phyloP scores from a whole-genome alignment of 2,113 vertebrate species.

The Kobus ellipsiprymnus region DNA sequence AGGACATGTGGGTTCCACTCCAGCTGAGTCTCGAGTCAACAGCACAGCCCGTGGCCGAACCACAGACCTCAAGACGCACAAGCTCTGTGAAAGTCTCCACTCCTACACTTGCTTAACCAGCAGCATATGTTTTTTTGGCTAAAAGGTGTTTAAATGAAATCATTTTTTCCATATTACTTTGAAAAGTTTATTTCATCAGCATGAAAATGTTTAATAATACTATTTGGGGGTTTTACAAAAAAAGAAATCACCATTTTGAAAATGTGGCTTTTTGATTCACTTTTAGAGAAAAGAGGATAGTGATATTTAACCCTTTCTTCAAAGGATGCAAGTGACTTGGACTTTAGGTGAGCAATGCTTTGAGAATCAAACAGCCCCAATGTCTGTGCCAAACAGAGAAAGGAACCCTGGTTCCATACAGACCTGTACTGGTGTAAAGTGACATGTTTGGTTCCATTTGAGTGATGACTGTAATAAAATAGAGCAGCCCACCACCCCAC shows the following conservation, averaged over 20 bases:
- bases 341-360: background rate
- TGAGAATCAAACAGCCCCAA: background rate
- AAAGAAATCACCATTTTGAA: conserved; percentile 39
- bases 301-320: conserved; percentile 53
- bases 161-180: conserved; percentile 69
- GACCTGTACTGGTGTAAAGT: background rate
- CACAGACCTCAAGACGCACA: conserved; percentile 1
- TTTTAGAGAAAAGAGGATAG: conserved; percentile 13
- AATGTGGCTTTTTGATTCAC: conserved; percentile 49
- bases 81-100: conserved; percentile 36
- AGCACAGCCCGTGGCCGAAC: background rate
- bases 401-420: background rate
- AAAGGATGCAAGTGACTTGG: background rate
- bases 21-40: background rate
- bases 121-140: conserved; percentile 37
- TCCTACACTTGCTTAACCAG: conserved; percentile 47
- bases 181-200: conserved; percentile 65
- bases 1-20: background rate
- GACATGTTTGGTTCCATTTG: background rate
- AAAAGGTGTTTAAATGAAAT: conserved; percentile 70
- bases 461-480: conserved; percentile 4
- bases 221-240: conserved; percentile 31
- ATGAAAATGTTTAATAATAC: conserved; percentile 64
- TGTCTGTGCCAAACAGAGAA: background rate
- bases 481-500: background rate